phyloP scores from a whole-genome alignment of 1,140 invertebrate species.

The Drosophila pallidifrons region DNA sequence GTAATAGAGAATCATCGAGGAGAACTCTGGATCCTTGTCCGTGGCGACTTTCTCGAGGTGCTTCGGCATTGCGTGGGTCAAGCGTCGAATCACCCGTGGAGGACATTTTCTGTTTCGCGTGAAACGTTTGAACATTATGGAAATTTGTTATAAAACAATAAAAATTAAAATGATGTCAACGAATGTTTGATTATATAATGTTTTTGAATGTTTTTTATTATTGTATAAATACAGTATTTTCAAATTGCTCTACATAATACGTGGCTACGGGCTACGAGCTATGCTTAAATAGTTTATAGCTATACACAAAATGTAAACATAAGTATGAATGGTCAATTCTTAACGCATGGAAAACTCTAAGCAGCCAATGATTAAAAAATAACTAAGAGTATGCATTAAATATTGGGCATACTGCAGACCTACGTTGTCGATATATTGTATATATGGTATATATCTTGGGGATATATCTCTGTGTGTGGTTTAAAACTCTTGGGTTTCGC shows the following conservation, averaged over 20 bases:
- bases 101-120: too few relatives aligned
- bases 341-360: conserved; percentile 59
- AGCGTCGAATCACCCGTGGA: neutral
- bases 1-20: conserved; percentile 90
- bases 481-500: conserved; percentile 76
- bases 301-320: conserved; percentile 65
- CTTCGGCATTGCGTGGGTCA: conserved; percentile 87
- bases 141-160: too few relatives aligned
- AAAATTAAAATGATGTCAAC: too few relatives aligned
- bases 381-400: conserved; percentile 49
- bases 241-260: conserved; percentile 69
- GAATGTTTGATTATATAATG: conserved; percentile 41
- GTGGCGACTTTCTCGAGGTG: conserved; percentile 86
- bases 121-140: too few relatives aligned
- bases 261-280: conserved; percentile 69
- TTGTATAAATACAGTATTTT: conserved; percentile 61
- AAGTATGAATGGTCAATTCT: conserved; percentile 57
- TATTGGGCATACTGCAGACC: conserved; percentile 6
- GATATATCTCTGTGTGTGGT: conserved; percentile 30
- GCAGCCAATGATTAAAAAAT: conserved; percentile 47
- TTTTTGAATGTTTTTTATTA: conserved; percentile 64
- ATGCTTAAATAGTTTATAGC: conserved; percentile 70
- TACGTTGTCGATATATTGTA: conserved; percentile 12
- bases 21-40: conserved; percentile 89
- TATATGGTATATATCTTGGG: conserved; percentile 25